These are phyloP conservation scores for Onychomys leucogaster DNA, from an alignment of 2,797 vertebrate species.

Conservation along the genomic window DNA sequence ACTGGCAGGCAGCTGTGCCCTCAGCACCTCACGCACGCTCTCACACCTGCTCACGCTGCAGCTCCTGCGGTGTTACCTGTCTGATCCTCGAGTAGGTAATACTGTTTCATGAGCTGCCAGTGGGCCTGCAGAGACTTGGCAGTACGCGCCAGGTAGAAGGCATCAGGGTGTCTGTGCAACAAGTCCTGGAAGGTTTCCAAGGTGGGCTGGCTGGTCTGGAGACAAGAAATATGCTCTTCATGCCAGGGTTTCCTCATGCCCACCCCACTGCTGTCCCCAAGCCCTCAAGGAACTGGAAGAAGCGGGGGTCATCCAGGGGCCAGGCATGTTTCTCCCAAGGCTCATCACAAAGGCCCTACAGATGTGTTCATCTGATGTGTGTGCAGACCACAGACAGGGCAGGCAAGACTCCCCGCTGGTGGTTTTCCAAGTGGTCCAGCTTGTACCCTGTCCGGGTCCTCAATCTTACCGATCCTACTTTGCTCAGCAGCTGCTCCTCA, in stretches of 20 bases:
- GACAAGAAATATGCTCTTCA: not conserved
- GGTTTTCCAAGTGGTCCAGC: not conserved
- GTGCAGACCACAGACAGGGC: not conserved
- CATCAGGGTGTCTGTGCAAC: conserved; percentile 93
- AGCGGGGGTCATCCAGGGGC: not conserved
- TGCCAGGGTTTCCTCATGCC: not conserved
- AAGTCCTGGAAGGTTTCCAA: conserved; percentile 97
- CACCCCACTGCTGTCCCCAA: too few relatives aligned
- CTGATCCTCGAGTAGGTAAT: conserved; percentile 97
- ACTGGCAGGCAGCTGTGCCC: not conserved
- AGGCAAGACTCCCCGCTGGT: not conserved
- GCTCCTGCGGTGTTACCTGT: conserved; percentile 89
- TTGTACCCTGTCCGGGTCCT: not conserved
- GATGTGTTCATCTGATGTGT: not conserved
- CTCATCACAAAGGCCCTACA: not conserved
- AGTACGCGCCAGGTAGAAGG: conserved; percentile 95
- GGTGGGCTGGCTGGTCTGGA: conserved; percentile 94
- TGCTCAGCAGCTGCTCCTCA: not conserved
- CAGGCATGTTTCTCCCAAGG: not conserved
- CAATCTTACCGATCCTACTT: not conserved
- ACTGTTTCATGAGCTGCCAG: conserved; percentile 98
- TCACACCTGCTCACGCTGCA: not conserved
- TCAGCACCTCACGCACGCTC: not conserved
- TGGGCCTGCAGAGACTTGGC: conserved; percentile 96
- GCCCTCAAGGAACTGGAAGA: not conserved